A percentile compares a stretch with the other conserved stretches of the same genome.
These are phyloP conservation scores for Drosophila setifemur DNA, from an alignment of 1,140 invertebrate genomes.

Conservation along the genomic window DNA sequence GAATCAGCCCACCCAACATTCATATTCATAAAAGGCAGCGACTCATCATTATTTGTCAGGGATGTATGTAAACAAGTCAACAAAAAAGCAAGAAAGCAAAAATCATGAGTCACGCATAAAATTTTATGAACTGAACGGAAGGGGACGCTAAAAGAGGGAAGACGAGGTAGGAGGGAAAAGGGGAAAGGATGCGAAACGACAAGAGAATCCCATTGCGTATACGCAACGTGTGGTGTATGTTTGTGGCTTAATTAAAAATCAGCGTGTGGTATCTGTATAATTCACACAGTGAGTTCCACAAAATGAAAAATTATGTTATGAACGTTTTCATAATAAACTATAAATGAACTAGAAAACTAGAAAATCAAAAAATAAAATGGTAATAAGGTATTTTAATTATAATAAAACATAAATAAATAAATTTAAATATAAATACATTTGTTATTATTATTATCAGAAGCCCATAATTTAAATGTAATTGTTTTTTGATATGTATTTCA, in stretches of 20 bases:
- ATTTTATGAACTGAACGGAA: conserved; percentile 66
- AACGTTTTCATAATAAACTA: neutral
- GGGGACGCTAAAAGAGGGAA: neutral
- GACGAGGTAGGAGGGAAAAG: neutral
- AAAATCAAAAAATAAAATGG: neutral
- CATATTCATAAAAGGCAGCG: conserved; percentile 72
- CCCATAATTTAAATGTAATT: too few species aligned
- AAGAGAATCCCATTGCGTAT: conserved; percentile 35
- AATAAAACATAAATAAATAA: too few species aligned
- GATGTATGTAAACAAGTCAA: conserved; percentile 69
- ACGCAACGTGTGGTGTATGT: conserved; percentile 30
- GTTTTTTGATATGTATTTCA: too few species aligned
- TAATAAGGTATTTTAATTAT: neutral
- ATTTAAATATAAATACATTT: too few species aligned
- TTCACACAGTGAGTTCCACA: conserved; percentile 4
- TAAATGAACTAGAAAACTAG: too few species aligned
- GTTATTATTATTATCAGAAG: too few species aligned
- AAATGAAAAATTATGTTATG: neutral
- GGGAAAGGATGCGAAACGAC: neutral
- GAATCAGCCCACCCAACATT: conserved; percentile 31
- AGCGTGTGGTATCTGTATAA: conserved; percentile 27
- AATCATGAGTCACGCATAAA: conserved; percentile 68
- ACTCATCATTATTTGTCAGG: conserved; percentile 67
- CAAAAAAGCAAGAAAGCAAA: conserved; percentile 55
- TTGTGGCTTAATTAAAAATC: conserved; percentile 73